These are phyloP conservation scores for Cebidichthys violaceus DNA, from an alignment of 2,113 vertebrate genomes.

Conservation along the genomic window DNA sequence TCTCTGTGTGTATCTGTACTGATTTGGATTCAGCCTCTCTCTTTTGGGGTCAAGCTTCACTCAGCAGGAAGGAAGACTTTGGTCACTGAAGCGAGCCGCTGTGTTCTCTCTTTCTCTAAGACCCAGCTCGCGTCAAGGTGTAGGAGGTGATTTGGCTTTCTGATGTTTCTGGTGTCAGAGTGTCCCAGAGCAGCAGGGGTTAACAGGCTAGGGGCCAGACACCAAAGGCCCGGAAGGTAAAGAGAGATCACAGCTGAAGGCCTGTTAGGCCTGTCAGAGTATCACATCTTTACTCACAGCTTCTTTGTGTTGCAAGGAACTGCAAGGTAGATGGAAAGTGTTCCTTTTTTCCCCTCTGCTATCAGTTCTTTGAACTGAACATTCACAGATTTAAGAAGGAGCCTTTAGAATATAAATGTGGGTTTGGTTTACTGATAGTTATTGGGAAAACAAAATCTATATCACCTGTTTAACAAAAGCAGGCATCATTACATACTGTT, in stretches of 20 bases:
- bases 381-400: neutral
- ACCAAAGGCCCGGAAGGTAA: neutral
- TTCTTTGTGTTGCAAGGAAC: neutral
- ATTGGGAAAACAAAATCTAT: neutral
- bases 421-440: neutral
- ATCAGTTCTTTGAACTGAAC: neutral
- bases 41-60: neutral
- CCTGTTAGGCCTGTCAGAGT: neutral
- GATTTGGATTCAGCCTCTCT: neutral
- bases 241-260: neutral
- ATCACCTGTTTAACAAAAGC: neutral
- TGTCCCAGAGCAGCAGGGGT: constrained; percentile 25
- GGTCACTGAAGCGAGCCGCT: constrained; percentile 7
- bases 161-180: constrained; percentile 25
- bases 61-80: neutral
- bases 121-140: neutral
- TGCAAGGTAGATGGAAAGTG: neutral
- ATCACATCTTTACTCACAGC: neutral
- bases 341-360: neutral
- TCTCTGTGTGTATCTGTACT: neutral
- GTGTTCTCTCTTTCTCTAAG: neutral
- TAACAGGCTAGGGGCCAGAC: neutral
- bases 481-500: neutral
- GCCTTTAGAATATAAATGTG: neutral
- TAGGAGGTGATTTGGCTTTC: constrained; percentile 4